A percentile compares a stretch with the other conserved stretches of the same genome.
Evolutionary conservation across 2,888 invertebrate genomes (phyloP).

Genomic region (Morpho deidamia): DNA sequence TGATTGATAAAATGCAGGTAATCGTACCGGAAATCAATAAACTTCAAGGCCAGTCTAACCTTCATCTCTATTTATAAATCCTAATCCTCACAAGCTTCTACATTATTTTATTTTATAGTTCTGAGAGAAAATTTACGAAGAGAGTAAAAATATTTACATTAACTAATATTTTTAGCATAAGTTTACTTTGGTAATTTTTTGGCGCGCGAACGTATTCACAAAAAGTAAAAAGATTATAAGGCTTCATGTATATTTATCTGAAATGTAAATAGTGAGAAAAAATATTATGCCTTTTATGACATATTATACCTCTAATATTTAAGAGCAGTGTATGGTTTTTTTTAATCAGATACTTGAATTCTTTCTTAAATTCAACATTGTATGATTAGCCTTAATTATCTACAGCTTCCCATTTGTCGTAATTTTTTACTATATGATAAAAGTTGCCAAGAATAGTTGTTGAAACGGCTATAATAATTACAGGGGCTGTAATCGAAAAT

Average conservation of each 20-base stretch:
- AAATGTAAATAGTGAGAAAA: neutral
- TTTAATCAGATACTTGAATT: no score
- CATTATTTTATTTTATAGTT: neutral
- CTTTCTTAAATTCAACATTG: no score
- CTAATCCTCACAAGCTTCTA: neutral
- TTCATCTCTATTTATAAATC: conserved; percentile 3
- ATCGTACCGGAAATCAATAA: neutral
- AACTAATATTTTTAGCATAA: conserved; percentile 4
- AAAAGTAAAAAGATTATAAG: neutral
- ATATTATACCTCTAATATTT: no score
- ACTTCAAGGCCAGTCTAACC: neutral
- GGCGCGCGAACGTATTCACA: neutral
- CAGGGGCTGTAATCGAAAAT: no score
- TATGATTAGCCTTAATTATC: no score
- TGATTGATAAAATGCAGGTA: no score
- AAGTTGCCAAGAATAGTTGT: no score
- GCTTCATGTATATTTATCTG: neutral
- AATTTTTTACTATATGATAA: no score
- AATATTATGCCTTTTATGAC: no score
- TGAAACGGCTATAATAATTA: no score
- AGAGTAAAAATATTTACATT: conserved; percentile 1
- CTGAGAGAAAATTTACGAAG: neutral
- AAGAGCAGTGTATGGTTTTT: no score
- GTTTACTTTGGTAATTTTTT: conserved; percentile 1
- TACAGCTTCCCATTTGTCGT: no score